phyloP scores from a whole-genome alignment of 2,888 invertebrate species.

The Pseudococcus viburni region DNA sequence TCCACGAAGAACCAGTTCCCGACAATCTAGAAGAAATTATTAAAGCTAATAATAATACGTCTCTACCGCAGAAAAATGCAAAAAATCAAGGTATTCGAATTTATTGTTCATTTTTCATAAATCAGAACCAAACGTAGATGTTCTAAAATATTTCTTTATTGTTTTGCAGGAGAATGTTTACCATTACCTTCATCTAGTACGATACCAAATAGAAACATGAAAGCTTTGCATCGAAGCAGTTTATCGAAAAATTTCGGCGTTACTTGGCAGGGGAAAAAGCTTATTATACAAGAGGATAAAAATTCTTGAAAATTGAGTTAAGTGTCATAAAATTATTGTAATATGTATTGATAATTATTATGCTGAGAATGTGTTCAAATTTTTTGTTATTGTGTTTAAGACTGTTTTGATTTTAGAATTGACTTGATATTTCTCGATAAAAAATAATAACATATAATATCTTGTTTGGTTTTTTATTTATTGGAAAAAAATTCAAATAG shows the following conservation, averaged over 20 bases:
- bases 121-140: neutral
- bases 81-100: neutral
- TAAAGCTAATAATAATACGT: neutral
- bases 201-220: neutral
- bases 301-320: neutral
- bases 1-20: neutral
- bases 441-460: neutral
- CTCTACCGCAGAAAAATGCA: neutral
- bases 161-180: neutral
- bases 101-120: neutral
- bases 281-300: slow-evolving; percentile 13
- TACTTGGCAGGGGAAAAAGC: neutral
- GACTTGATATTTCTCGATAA: neutral
- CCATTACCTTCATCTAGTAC: neutral
- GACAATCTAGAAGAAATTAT: slow-evolving; percentile 3
- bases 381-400: neutral
- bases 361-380: slow-evolving; percentile 40
- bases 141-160: neutral
- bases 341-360: neutral
- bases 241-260: slow-evolving; percentile 23
- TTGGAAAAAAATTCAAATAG: no score
- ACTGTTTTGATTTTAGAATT: slow-evolving; percentile 1
- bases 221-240: slow-evolving; percentile 9
- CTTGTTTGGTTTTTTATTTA: no score
- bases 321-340: neutral